phyloP scores from a whole-genome alignment of 2,797 vertebrate species.

The Silurus lanzhouensis region DNA sequence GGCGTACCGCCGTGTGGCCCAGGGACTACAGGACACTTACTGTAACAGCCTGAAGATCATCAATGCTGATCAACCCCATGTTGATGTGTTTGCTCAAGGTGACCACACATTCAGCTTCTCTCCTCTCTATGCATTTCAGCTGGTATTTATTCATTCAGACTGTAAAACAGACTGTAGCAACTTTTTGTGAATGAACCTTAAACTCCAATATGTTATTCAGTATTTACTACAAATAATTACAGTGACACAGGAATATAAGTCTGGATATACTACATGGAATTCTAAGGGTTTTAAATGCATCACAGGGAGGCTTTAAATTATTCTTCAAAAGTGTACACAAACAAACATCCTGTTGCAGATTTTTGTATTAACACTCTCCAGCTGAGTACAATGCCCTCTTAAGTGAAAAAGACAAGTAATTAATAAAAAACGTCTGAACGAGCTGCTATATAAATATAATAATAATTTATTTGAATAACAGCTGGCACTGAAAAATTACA shows the following conservation, averaged over 20 bases:
- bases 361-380: not conserved
- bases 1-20: constrained; percentile 73
- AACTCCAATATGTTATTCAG: not conserved
- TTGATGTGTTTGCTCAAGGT: constrained; percentile 87
- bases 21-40: constrained; percentile 75
- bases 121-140: not conserved
- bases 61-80: constrained; percentile 81
- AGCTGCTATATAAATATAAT: not conserved
- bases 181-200: not conserved
- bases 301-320: not conserved
- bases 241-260: not conserved
- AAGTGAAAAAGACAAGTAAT: not conserved
- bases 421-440: not conserved
- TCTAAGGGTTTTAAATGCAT: not conserved
- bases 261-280: not conserved
- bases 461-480: not conserved
- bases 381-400: not conserved
- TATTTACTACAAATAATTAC: not conserved
- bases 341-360: not conserved
- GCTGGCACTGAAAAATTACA: not conserved
- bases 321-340: no score
- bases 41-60: constrained; percentile 73
- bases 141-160: not conserved
- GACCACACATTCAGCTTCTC: constrained; percentile 24
- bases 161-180: not conserved